These are phyloP conservation scores for Thecocarcelia acutangulata DNA, from an alignment of 2,888 invertebrate species.

Conservation along the genomic window DNA sequence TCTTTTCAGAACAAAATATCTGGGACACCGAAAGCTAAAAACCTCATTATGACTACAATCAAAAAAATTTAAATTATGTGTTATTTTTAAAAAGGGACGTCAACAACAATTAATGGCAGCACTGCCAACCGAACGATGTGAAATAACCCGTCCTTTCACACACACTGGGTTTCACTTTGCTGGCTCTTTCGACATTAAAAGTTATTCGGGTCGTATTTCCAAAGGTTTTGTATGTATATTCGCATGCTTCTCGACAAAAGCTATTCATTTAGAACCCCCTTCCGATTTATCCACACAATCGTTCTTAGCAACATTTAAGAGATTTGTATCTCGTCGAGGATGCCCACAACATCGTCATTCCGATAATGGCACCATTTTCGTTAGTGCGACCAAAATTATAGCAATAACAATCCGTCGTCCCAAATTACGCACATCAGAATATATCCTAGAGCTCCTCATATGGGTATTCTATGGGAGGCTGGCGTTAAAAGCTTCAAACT, in stretches of 20 bases:
- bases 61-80: slow-evolving; percentile 29
- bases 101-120: slow-evolving; percentile 21
- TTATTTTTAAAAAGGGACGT: slow-evolving; percentile 9
- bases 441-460: not conserved
- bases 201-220: slow-evolving; percentile 20
- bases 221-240: slow-evolving; percentile 40
- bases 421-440: no score
- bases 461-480: not conserved
- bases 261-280: slow-evolving; percentile 25
- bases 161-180: slow-evolving; percentile 39
- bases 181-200: slow-evolving; percentile 24
- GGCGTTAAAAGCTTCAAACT: not conserved
- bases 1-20: not conserved
- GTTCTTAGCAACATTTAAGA: no score
- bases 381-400: no score
- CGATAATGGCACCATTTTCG: no score
- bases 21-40: slow-evolving; percentile 17
- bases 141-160: slow-evolving; percentile 17
- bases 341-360: no score
- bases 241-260: not conserved
- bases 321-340: no score
- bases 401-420: no score
- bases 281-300: no score
- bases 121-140: not conserved
- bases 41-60: slow-evolving; percentile 6